A percentile compares a stretch with the other conserved stretches of the same genome.
Conservation (phyloP, 2,797 vertebrate genomes). For the Channallabes apus region DNA sequence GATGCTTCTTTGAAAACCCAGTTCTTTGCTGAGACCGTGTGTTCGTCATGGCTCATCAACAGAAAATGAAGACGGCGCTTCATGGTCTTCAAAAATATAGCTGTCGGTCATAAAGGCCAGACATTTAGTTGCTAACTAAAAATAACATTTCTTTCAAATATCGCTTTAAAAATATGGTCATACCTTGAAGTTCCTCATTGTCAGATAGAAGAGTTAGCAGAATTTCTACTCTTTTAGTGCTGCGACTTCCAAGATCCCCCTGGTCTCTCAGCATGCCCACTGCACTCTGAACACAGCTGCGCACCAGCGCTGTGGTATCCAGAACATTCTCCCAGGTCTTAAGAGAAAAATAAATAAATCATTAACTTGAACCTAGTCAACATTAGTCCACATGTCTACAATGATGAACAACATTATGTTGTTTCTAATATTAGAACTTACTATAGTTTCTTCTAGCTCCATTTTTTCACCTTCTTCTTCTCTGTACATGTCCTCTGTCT, state of each 20-base stretch:
- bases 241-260: slow-evolving; percentile 68
- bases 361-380: background rate
- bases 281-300: slow-evolving; percentile 89
- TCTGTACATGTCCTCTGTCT: slow-evolving; percentile 67
- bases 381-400: background rate
- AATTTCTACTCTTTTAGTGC: slow-evolving; percentile 80
- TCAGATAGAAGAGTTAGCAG: slow-evolving; percentile 81
- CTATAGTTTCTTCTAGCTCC: slow-evolving; percentile 57
- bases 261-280: slow-evolving; percentile 86
- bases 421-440: slow-evolving; percentile 54
- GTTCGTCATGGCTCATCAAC: slow-evolving; percentile 76
- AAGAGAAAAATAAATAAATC: slow-evolving; percentile 14
- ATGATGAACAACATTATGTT: background rate
- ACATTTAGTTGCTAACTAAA: background rate
- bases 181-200: slow-evolving; percentile 71
- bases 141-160: background rate
- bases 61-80: slow-evolving; percentile 79
- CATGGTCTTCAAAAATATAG: slow-evolving; percentile 75
- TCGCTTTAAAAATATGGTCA: slow-evolving; percentile 39
- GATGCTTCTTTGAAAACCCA: slow-evolving; percentile 89
- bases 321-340: slow-evolving; percentile 66
- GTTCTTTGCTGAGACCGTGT: slow-evolving; percentile 62
- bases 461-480: slow-evolving; percentile 52
- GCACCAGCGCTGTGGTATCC: slow-evolving; percentile 84
- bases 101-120: slow-evolving; percentile 63